These are phyloP conservation scores for Plumapathes pennacea DNA, from an alignment of 92 coral and sea anemone species.

Conservation along the genomic window DNA sequence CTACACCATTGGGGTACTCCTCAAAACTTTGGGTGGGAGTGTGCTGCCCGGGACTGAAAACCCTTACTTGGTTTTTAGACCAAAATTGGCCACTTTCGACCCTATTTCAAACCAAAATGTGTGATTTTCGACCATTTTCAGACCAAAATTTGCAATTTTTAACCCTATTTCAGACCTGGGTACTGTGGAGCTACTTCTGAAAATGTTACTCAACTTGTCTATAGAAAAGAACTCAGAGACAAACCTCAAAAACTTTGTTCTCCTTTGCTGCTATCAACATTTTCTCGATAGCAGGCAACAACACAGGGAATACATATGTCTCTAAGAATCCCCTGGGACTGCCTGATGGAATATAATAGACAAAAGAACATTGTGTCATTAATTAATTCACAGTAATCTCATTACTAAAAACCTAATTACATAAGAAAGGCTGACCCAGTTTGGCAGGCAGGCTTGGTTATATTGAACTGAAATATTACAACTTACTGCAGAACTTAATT, in stretches of 20 bases:
- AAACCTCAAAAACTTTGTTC: slow-evolving; percentile 98
- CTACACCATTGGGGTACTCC: no score
- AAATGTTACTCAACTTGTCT: background rate
- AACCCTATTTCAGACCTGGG: background rate
- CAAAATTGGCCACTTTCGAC: background rate
- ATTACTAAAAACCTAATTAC: no score
- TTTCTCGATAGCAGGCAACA: slow-evolving; percentile 89
- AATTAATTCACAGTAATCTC: no score
- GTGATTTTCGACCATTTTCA: no score
- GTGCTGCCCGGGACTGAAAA: no score
- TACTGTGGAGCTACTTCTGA: background rate
- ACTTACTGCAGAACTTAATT: no score
- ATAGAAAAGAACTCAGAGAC: background rate
- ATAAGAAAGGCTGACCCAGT: no score
- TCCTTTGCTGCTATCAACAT: slow-evolving; percentile 90
- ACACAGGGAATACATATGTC: slow-evolving; percentile 81
- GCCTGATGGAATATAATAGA: slow-evolving; percentile 60
- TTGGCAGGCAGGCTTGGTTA: no score
- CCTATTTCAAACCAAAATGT: no score
- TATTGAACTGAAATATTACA: no score
- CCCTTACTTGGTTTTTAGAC: background rate
- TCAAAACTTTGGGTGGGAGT: no score
- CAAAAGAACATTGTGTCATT: no score
- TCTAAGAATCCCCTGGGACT: slow-evolving; percentile 89
- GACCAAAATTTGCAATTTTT: background rate